Evolutionary conservation across 2,888 invertebrate genomes (phyloP), one percentile per base, ranked within the genome.

Genomic region (Drosophila paramelanica): DNA sequence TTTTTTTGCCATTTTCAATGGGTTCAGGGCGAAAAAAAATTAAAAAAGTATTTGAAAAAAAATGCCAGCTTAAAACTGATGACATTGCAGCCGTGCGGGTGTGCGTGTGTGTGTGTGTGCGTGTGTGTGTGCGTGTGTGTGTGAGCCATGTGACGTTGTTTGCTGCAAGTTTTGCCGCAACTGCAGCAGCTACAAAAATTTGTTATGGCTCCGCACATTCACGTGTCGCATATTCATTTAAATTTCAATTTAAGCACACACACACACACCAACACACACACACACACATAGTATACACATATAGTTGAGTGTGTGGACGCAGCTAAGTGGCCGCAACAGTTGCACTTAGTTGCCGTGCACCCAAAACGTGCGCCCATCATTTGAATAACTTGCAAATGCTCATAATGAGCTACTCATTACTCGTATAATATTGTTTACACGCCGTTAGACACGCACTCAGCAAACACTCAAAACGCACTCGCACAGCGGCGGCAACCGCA

Each of bases 151-250:
- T 51, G 5, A 17, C 31, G 58, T 59, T 77, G 50, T 66, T 76
- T 72, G 65, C 52, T 50, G 77, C 73, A 73, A 77, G 50, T 51
- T 70, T 66, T 73, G 74, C 49, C 60, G 62, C 65, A 66, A 74
- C 57, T 73, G 71, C 71, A 70, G 71, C 71, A 70, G 50, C 73
- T 13, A 55, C 53, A 23, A 55, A 45, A n/a, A 57, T 67, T 77
- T 67, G 45, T 67, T 67, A 59, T 67, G 60, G 47, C 47, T 51
- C 51, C 49, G 59, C 62, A 68, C 55, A 62, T 73, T 73, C 68
- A 60, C 67, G 56, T 60, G 62, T 55, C 59, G 52, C 68, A 85
- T 62, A 79, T 85, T 79, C 72, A 80, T 83, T 83, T 83, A 67
- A 81, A 86, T 81, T 81, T 81, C 51, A 79, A 82, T 86, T 86